Percentiles rank a stretch among this genome's conserved stretches.
Conservation (phyloP, 2,797 vertebrate genomes). For the Sarcoramphus papa region DNA sequence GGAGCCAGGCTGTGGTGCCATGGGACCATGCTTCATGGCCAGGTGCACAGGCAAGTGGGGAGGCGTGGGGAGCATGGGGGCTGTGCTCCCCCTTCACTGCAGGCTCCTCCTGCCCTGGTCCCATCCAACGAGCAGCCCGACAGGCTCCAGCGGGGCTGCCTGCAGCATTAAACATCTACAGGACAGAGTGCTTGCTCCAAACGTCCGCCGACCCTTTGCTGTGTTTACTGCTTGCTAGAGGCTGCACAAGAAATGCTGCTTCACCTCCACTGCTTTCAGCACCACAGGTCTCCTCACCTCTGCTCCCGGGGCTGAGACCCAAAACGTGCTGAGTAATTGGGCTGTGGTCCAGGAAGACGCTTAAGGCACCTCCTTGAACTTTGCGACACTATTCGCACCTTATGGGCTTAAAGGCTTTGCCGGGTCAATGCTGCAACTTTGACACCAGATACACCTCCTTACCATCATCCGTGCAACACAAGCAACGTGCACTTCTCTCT, state of each 20-base stretch:
- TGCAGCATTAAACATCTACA: background rate
- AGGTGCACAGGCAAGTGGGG: rapidly evolving
- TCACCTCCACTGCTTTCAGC: background rate
- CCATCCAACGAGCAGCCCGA: rapidly evolving
- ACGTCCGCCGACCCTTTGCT: rapidly evolving
- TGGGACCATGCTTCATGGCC: rapidly evolving
- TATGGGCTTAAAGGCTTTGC: background rate
- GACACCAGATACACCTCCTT: background rate
- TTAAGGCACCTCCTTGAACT: background rate
- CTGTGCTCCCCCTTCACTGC: background rate
- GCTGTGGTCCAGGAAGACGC: rapidly evolving
- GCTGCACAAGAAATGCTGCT: background rate
- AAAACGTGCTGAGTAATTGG: background rate
- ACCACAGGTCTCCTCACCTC: background rate
- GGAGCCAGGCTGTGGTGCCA: background rate
- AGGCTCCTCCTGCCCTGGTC: background rate
- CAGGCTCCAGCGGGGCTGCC: background rate
- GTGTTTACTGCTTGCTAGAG: background rate
- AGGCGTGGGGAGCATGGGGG: rapidly evolving
- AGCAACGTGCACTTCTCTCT: rapidly evolving
- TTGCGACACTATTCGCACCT: rapidly evolving
- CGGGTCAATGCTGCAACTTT: background rate
- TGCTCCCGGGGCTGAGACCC: background rate
- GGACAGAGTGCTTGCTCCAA: background rate
- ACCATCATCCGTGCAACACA: background rate